These are phyloP conservation scores for Ciconia stormi DNA, from an alignment of 2,113 vertebrate species.

Conservation along the genomic window DNA sequence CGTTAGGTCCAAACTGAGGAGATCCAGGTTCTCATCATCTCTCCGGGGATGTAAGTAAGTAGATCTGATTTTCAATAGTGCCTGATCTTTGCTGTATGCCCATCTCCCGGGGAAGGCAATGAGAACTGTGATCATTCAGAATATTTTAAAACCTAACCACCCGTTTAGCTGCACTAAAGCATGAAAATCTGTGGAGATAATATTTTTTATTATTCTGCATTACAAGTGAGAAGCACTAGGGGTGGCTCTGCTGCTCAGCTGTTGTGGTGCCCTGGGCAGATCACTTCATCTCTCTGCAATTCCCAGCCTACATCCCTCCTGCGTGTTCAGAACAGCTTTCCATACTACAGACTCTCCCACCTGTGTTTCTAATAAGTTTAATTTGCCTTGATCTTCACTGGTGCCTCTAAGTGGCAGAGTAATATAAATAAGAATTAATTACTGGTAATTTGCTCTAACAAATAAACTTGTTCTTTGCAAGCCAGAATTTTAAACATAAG, in stretches of 20 bases:
- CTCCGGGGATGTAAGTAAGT: neutral
- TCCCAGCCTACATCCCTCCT: neutral
- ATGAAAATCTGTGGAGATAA: neutral
- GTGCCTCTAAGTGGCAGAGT: neutral
- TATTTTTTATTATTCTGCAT: neutral
- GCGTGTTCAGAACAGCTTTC: neutral
- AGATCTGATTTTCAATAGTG: neutral
- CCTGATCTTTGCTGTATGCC: neutral
- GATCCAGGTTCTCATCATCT: too few species aligned
- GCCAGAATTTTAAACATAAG: neutral
- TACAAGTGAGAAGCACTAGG: neutral
- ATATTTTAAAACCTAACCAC: neutral
- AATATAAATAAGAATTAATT: neutral
- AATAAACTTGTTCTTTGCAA: neutral
- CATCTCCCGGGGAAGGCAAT: rapidly evolving
- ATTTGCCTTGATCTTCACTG: neutral
- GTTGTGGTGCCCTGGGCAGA: neutral
- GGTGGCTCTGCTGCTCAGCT: neutral
- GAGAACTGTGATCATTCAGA: neutral
- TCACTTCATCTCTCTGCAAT: neutral
- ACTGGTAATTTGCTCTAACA: neutral
- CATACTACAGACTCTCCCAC: neutral
- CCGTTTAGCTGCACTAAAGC: neutral
- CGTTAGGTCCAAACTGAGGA: rapidly evolving
- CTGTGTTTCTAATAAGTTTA: neutral